These are phyloP conservation scores for Akabosia matsudoensis DNA, from an alignment of 1,140 invertebrate species.

Conservation along the genomic window DNA sequence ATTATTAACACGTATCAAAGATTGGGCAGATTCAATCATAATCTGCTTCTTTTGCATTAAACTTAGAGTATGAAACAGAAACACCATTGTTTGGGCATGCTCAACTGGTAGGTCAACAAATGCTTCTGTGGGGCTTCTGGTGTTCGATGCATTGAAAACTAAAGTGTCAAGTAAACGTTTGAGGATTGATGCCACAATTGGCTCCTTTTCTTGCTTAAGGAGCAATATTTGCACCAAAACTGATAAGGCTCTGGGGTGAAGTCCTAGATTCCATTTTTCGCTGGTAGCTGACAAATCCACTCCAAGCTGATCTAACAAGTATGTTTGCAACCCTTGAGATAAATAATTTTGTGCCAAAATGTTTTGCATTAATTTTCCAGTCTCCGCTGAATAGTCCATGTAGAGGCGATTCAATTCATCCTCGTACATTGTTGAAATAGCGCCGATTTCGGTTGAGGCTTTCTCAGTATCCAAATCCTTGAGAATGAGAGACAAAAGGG, in stretches of 20 bases:
- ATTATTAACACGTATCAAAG: conserved; percentile 49
- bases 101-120: conserved; percentile 88
- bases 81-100: conserved; percentile 87
- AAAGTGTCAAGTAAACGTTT: conserved; percentile 80
- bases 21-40: conserved; percentile 61
- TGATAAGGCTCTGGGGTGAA: conserved; percentile 79
- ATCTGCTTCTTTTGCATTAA: conserved; percentile 95
- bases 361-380: conserved; percentile 80
- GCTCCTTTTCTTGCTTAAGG: conserved; percentile 80
- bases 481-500: conserved; percentile 75
- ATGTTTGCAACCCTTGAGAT: conserved; percentile 65
- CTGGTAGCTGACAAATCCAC: conserved; percentile 63
- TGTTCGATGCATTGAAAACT: conserved; percentile 61
- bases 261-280: conserved; percentile 73
- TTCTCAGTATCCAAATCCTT: conserved; percentile 82
- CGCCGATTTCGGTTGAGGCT: conserved; percentile 72
- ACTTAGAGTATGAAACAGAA: conserved; percentile 89
- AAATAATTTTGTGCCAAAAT: conserved; percentile 70
- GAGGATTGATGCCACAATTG: conserved; percentile 85
- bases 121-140: conserved; percentile 55
- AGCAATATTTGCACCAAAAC: conserved; percentile 70
- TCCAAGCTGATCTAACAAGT: conserved; percentile 69
- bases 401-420: conserved; percentile 67
- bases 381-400: conserved; percentile 69
- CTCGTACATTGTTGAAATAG: conserved; percentile 70